Evolutionary conservation across 2,113 vertebrate genomes (phyloP), one percentile per base, ranked within the genome.

Genomic region (Nothocercus julius): DNA sequence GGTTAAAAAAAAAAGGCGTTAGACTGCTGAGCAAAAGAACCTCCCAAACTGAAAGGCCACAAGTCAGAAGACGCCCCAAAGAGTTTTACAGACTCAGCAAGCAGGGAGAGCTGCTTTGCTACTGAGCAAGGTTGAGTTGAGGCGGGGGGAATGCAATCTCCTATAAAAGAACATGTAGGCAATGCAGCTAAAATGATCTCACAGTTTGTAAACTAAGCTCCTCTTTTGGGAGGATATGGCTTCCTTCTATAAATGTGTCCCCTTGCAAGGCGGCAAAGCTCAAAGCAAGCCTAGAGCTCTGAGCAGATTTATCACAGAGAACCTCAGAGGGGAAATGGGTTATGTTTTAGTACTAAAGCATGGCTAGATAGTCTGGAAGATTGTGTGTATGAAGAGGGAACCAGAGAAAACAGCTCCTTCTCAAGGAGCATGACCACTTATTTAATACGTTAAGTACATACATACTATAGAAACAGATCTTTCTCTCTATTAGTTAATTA

Each of bases 71-170:
- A 63, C 73, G 8, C 38, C 56, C 32, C 80, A 64, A 76, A 94
- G 92, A 94, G 78, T 96, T 94, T 94, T 84, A 78, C 24, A 54
- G 47, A 36, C 51, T 76, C 73, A 82, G 61, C 66, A 58, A 0
- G 1, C 69, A 92, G 51, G 84, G 89, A 93, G 96, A 91, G 47
- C 92, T 58, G 83, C 9, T 89, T 92, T 92, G 92, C 92, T 93
- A 82, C 86, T 0, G 4, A 94, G 81, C 66, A 70, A 40, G 20
- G 5, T 49, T 49, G 49, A 89, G 78, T 34, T n/a, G 74, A 90
- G 44, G 22, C 18, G 14, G 64, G 56, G 59, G 68, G 73, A 78
- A 10, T 32, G 28, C 19, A 53, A 7, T 42, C 11, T 1, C 9
- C 22, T 47, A 86, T 80, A 77, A 84, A 90, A 87, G 17, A 53